These are phyloP conservation scores for Ctena decussata DNA, from an alignment of 2,888 invertebrate genomes.

Conservation along the genomic window DNA sequence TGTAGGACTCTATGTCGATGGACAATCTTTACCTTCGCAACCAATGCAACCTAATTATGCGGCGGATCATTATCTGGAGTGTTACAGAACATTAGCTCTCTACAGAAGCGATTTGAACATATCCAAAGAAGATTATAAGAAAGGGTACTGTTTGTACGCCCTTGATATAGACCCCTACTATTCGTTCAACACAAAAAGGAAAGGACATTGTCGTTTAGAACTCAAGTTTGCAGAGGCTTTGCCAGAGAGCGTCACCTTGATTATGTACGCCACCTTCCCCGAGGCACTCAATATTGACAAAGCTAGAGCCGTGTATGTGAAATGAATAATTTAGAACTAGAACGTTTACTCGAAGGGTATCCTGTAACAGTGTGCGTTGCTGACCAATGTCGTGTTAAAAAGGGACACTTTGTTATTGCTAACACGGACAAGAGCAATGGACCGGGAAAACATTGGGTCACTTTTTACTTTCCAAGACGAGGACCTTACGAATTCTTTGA, in stretches of 20 bases:
- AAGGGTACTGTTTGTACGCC: slow-evolving; percentile 32
- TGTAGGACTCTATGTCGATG: slow-evolving; percentile 32
- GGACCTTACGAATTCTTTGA: no score
- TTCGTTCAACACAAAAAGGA: slow-evolving; percentile 37
- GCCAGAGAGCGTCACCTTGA: slow-evolving; percentile 37
- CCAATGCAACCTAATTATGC: slow-evolving; percentile 41
- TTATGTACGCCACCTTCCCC: slow-evolving; percentile 48
- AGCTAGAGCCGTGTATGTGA: slow-evolving; percentile 6
- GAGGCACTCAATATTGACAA: slow-evolving; percentile 18
- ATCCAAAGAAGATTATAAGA: slow-evolving; percentile 8
- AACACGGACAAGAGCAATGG: no score
- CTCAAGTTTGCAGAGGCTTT: slow-evolving; percentile 28
- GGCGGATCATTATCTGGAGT: slow-evolving; percentile 10
- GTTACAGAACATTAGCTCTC: slow-evolving; percentile 27
- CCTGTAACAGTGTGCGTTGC: slow-evolving; percentile 12
- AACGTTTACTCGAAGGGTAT: not conserved
- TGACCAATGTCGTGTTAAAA: slow-evolving; percentile 12
- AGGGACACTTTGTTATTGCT: not conserved
- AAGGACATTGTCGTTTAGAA: slow-evolving; percentile 38
- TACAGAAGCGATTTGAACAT: slow-evolving; percentile 19
- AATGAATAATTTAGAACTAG: slow-evolving; percentile 7
- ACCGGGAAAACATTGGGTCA: no score
- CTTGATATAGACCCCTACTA: slow-evolving; percentile 16
- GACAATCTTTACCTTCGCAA: slow-evolving; percentile 25
- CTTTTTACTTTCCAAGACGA: no score